Evolutionary conservation across 2,113 vertebrate genomes (phyloP).

Genomic region (Cnemophilus loriae): DNA sequence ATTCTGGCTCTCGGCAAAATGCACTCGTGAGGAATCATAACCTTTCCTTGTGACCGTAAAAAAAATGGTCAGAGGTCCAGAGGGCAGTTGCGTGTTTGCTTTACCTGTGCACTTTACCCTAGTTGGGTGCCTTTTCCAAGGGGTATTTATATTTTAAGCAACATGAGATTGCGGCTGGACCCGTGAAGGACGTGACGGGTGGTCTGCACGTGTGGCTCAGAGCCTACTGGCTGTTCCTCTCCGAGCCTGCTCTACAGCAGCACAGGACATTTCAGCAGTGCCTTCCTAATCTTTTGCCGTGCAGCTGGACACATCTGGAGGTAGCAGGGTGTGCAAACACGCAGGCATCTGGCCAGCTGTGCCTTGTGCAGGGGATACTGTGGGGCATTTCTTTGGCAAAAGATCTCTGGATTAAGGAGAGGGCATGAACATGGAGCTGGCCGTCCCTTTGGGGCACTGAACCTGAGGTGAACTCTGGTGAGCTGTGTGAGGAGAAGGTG

Average conservation of each 20-base stretch:
- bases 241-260: accelerated
- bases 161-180: neutral
- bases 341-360: neutral
- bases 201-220: neutral
- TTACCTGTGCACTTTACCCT: conserved; percentile 9
- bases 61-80: neutral
- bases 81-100: neutral
- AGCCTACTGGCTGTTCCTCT: neutral
- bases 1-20: neutral
- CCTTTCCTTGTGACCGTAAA: neutral
- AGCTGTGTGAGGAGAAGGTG: neutral
- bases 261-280: accelerated
- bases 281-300: accelerated
- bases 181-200: neutral
- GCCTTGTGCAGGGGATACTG: accelerated
- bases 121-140: neutral
- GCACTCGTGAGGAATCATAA: neutral
- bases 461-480: neutral
- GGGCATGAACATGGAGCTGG: accelerated
- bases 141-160: neutral
- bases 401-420: neutral
- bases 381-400: accelerated
- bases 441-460: accelerated
- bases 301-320: neutral
- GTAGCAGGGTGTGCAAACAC: neutral